Evolutionary conservation across 2,888 invertebrate genomes (phyloP).

Genomic region (Drosophila flavopinicola): DNA sequence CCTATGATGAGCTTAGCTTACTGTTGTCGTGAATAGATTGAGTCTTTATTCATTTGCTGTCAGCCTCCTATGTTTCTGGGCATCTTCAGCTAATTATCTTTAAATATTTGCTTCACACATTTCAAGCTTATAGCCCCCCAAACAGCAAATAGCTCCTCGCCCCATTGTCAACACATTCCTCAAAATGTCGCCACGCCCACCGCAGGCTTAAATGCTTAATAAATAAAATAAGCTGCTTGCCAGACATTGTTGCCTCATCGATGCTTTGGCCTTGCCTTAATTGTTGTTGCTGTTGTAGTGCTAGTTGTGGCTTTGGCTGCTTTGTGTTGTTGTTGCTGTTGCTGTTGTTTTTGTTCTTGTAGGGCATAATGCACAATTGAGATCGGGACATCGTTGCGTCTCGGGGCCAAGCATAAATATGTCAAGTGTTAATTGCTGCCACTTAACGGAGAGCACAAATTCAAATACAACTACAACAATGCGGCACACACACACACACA

Average conservation of each 20-base stretch:
- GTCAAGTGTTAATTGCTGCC: conserved; percentile 81
- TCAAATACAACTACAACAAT: conserved; percentile 53
- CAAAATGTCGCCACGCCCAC: conserved; percentile 44
- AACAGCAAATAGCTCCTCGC: not conserved
- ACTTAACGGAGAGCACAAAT: conserved; percentile 74
- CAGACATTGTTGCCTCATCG: conserved; percentile 59
- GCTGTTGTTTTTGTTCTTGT: conserved; percentile 31
- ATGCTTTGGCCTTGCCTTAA: conserved; percentile 56
- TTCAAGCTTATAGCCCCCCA: conserved; percentile 14
- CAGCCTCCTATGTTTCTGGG: conserved; percentile 6
- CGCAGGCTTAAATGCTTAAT: conserved; percentile 65
- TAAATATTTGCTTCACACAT: conserved; percentile 64
- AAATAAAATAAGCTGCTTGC: conserved; percentile 73
- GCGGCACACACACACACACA: conserved; percentile 23
- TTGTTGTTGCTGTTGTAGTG: conserved; percentile 24
- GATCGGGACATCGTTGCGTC: conserved; percentile 42
- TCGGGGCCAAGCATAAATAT: conserved; percentile 72
- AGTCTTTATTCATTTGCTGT: conserved; percentile 14
- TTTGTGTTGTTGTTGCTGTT: conserved; percentile 24
- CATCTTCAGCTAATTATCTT: conserved; percentile 57
- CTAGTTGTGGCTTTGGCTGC: conserved; percentile 28
- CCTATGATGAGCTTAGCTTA: not conserved
- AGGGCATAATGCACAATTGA: conserved; percentile 59
- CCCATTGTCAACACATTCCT: conserved; percentile 32
- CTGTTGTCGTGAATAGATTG: conserved; percentile 4